A percentile compares a stretch with the other conserved stretches of the same genome.
These are phyloP conservation scores for Micrastur ruficollis DNA, from an alignment of 2,797 vertebrate genomes.

Conservation along the genomic window DNA sequence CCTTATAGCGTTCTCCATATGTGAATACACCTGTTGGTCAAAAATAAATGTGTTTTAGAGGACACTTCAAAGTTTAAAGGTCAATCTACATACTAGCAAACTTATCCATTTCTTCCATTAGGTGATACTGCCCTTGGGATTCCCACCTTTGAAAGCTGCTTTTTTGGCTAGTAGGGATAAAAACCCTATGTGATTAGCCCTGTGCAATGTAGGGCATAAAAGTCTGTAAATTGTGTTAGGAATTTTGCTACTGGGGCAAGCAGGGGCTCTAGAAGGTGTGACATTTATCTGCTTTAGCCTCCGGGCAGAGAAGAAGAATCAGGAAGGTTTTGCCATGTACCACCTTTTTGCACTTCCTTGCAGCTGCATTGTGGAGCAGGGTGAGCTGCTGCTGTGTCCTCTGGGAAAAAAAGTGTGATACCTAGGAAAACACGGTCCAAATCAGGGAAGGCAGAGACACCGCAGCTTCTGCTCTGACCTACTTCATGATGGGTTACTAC, in stretches of 20 bases:
- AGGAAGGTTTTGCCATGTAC: neutral
- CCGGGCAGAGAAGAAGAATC: neutral
- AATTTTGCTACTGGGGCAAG: neutral
- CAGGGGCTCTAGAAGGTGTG: neutral
- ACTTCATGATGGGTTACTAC: neutral
- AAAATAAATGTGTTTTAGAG: neutral
- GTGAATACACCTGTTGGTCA: neutral
- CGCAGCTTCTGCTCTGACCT: neutral
- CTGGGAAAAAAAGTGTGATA: neutral
- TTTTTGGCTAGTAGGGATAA: neutral
- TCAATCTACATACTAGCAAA: neutral
- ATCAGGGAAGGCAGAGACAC: neutral
- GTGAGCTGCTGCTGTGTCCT: neutral
- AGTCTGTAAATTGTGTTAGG: neutral
- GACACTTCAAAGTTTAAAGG: neutral
- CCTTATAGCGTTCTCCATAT: neutral
- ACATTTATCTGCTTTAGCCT: neutral
- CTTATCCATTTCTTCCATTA: neutral
- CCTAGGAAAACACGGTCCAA: neutral
- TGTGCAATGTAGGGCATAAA: accelerated
- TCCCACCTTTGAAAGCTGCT: neutral
- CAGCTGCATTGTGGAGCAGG: neutral
- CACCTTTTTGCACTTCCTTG: neutral
- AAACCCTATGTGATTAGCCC: neutral
- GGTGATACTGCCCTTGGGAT: neutral